These are phyloP conservation scores for Notamacropus eugenii DNA, from an alignment of 2,797 vertebrate genomes.

Conservation along the genomic window DNA sequence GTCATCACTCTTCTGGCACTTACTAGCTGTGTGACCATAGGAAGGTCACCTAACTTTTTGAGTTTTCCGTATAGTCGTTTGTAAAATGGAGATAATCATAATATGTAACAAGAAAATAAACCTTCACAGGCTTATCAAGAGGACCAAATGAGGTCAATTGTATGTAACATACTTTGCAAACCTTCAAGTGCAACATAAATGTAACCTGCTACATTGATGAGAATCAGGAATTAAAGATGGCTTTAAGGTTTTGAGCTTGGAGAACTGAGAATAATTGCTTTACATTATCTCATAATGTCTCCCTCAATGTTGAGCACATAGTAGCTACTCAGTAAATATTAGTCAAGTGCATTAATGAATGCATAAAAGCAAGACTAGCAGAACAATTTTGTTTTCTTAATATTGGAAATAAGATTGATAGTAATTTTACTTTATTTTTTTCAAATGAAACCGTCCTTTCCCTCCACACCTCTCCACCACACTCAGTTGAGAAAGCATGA, in stretches of 20 bases:
- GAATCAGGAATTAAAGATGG: background rate
- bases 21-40: conserved; percentile 26
- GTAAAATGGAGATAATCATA: background rate
- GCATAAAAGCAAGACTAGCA: background rate
- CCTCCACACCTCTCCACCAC: background rate
- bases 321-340: background rate
- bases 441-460: background rate
- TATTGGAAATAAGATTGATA: background rate
- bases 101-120: background rate
- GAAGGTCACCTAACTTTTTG: conserved; percentile 3
- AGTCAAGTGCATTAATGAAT: background rate
- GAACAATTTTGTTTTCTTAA: background rate
- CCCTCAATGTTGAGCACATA: background rate
- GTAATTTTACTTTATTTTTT: background rate
- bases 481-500: background rate
- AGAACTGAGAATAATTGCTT: background rate
- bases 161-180: background rate
- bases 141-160: conserved; percentile 16
- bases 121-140: background rate
- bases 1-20: conserved; percentile 18
- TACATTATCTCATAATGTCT: background rate
- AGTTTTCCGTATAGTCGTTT: background rate
- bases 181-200: conserved; percentile 5
- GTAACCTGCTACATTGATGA: conserved; percentile 1
- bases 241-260: background rate